These are phyloP conservation scores for Pachydiplax longipennis DNA, from an alignment of 2,888 invertebrate species.

Conservation along the genomic window DNA sequence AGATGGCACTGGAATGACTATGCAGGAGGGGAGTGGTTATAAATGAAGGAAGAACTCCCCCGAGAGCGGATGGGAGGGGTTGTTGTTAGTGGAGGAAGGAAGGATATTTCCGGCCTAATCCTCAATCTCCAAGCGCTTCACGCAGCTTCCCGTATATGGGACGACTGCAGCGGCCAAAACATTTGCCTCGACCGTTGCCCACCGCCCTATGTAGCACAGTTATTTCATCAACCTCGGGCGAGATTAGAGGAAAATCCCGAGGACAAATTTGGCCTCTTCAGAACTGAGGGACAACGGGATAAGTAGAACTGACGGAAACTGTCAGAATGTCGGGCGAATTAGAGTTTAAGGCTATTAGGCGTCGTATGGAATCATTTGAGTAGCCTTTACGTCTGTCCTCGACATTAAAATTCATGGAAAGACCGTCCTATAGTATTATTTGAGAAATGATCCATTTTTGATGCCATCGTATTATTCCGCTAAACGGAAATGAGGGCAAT, in stretches of 20 bases:
- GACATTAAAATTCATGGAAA: not conserved
- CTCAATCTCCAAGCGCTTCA: slow-evolving; percentile 19
- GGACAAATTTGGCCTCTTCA: slow-evolving; percentile 33
- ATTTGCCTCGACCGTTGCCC: not conserved
- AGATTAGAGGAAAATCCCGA: not conserved
- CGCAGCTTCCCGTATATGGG: slow-evolving; percentile 7
- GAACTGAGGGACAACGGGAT: not conserved
- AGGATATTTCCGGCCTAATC: not conserved
- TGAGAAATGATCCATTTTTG: not conserved
- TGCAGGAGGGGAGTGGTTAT: not conserved
- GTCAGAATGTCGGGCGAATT: not conserved
- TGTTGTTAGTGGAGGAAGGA: not conserved
- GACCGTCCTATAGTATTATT: too few relatives aligned
- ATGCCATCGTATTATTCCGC: too few relatives aligned
- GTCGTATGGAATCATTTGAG: not conserved
- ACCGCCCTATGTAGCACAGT: not conserved
- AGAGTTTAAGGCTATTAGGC: not conserved
- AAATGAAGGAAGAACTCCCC: not conserved
- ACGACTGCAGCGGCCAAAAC: slow-evolving; percentile 6
- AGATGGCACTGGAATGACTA: not conserved
- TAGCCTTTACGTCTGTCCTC: not conserved
- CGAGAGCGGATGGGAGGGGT: not conserved
- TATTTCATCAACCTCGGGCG: slow-evolving; percentile 31
- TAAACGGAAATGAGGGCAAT: not conserved
- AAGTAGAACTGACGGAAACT: not conserved